Evolutionary conservation across 2,888 invertebrate genomes (phyloP), one percentile per base, ranked within the genome.

Genomic region (Dusona sp.): DNA sequence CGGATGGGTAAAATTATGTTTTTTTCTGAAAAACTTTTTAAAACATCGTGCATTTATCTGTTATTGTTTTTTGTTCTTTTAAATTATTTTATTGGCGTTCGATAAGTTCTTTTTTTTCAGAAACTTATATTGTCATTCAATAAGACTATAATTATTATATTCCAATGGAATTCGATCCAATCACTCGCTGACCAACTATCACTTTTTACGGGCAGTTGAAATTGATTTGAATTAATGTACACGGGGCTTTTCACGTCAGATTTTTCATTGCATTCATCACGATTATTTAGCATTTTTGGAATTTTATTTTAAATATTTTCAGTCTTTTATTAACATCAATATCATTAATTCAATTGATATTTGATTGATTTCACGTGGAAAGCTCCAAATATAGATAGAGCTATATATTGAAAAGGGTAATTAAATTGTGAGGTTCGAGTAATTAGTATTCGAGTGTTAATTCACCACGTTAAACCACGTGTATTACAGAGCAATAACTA

Each of bases 401-500:
- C 48, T 67, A 51, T 51, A 29, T 51, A 73, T 8, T 25, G 38
- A 45, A 45, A 72, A 67, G 38, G 65, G 29, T 79, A 48, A 83
- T 72, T 67, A 9, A 25, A 75, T 67, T 61, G 33, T 57, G 79
- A 42, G 70, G n/a, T 54, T 48, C 11, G 29, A 38, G 33, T 51
- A 48, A 65, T 42, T 51, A 54, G 16, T 42, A 74, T 81, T 83
- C 36, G 48, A 64, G 67, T 13, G 61, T 81, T 68, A 54, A 78
- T 68, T 89, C 90, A 36, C 88, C 80, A 84, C 87, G 88, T 91
- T 91, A 88, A 89, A 88, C 79, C 89, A 92, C 91, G 93, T 92
- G 91, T 92, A 92, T 92, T 90, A 91, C 90, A 88, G 90, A 92
- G 92, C 92, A 93, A 92, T 92, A 93, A 93, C 90, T 92, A 93